A percentile compares a stretch with the other conserved stretches of the same genome.
phyloP scores from a whole-genome alignment of 2,797 vertebrate genomes.

The Chelonia mydas region DNA sequence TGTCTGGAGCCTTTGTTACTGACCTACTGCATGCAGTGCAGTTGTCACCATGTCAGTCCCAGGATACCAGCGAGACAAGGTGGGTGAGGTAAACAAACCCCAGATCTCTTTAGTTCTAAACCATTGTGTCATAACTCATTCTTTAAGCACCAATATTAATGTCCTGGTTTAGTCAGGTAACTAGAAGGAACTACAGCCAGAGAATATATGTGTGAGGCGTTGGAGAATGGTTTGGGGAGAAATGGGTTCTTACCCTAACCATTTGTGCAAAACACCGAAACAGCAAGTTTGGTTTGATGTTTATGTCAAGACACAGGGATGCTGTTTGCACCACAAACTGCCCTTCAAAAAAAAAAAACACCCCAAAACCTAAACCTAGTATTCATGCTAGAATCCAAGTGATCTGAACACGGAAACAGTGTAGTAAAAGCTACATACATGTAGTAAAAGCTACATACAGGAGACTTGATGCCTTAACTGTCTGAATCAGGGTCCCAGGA shows the following conservation, averaged over 20 bases:
- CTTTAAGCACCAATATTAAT: background rate
- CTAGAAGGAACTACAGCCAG: background rate
- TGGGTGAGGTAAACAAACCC: background rate
- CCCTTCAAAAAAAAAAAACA: background rate
- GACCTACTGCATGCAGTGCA: background rate
- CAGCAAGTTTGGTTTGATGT: background rate
- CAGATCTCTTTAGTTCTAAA: accelerated
- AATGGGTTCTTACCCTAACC: background rate
- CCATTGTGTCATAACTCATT: background rate
- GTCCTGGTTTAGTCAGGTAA: background rate
- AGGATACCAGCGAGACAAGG: background rate
- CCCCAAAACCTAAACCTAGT: background rate
- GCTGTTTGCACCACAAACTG: background rate
- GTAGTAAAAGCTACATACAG: background rate
- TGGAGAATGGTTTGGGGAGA: background rate
- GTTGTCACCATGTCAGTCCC: background rate
- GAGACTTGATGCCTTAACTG: background rate
- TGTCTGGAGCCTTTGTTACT: background rate
- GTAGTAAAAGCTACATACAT: background rate
- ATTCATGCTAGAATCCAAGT: background rate
- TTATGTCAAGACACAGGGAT: background rate
- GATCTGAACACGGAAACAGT: background rate
- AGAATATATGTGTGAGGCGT: background rate
- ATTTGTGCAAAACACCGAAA: background rate
- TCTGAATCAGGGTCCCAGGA: background rate